phyloP scores from a whole-genome alignment of 2,888 invertebrate species.

The Leptopilina syphax region DNA sequence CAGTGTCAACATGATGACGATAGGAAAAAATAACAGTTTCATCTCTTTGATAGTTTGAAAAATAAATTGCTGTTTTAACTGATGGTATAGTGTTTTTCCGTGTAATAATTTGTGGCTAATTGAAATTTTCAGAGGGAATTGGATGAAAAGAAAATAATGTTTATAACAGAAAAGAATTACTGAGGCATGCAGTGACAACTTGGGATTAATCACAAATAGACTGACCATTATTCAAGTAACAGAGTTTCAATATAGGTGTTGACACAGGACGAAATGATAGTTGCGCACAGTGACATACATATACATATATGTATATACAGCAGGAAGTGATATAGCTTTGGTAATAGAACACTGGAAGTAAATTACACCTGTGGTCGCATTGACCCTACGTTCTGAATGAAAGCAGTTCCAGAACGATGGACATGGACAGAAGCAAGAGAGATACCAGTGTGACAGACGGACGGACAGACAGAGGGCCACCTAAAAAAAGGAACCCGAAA shows the following conservation, averaged over 20 bases:
- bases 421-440: conserved; percentile 52
- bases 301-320: background rate
- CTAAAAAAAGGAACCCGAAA: background rate
- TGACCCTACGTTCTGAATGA: conserved; percentile 51
- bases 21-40: too few relatives aligned
- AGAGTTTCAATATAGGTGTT: conserved; percentile 13
- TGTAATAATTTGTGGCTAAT: background rate
- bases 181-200: conserved; percentile 1
- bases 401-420: conserved; percentile 65
- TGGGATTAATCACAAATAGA: conserved; percentile 12
- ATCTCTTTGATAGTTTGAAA: too few relatives aligned
- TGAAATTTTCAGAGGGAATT: background rate
- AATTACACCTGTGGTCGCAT: conserved; percentile 54
- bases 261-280: conserved; percentile 17
- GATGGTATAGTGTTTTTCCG: too few relatives aligned
- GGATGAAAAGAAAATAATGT: background rate
- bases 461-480: background rate
- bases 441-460: conserved; percentile 9
- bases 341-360: conserved; percentile 56
- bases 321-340: conserved; percentile 52
- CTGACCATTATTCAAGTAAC: conserved; percentile 12
- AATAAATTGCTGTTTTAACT: too few relatives aligned
- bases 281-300: conserved; percentile 7
- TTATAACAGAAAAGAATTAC: background rate
- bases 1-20: too few relatives aligned